Evolutionary conservation across 2,113 vertebrate species (phyloP).

Genomic region (Beaufortia kweichowensis): DNA sequence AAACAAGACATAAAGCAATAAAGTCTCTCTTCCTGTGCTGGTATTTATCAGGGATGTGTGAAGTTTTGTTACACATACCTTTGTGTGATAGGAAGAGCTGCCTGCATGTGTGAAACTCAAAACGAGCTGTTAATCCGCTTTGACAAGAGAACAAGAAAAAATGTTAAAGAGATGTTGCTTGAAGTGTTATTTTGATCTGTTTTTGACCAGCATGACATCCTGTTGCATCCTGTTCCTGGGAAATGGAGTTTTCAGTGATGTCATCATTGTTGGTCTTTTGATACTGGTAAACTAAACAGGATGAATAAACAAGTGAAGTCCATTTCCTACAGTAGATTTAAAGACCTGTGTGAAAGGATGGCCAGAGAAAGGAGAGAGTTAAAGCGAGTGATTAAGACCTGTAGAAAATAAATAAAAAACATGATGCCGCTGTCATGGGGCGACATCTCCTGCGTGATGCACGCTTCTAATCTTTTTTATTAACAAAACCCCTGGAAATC

Average conservation of each 20-base stretch:
- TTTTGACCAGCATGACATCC: background rate
- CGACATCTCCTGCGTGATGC: conserved; percentile 50
- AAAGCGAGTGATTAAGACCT: conserved; percentile 5
- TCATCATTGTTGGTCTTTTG: too few relatives aligned
- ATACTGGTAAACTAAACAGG: too few relatives aligned
- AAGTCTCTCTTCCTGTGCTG: background rate
- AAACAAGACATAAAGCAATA: background rate
- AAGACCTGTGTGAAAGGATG: conserved; percentile 13
- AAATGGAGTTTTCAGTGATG: too few relatives aligned
- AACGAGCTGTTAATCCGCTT: conserved; percentile 26
- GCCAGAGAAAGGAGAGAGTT: conserved; percentile 13
- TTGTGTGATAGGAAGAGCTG: background rate
- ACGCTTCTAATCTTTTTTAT: conserved; percentile 57
- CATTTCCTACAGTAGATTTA: too few relatives aligned
- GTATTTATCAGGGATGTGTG: conserved; percentile 42
- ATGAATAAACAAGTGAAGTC: too few relatives aligned
- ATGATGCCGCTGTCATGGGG: too few relatives aligned
- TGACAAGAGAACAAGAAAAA: background rate
- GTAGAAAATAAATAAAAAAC: conserved; percentile 23
- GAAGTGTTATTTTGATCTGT: background rate
- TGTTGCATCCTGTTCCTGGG: background rate
- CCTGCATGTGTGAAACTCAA: background rate
- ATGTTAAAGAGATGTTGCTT: background rate
- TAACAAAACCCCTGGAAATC: conserved; percentile 54
- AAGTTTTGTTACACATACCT: background rate